phyloP scores from a whole-genome alignment of 2,113 vertebrate genomes.

The Indri indri region DNA sequence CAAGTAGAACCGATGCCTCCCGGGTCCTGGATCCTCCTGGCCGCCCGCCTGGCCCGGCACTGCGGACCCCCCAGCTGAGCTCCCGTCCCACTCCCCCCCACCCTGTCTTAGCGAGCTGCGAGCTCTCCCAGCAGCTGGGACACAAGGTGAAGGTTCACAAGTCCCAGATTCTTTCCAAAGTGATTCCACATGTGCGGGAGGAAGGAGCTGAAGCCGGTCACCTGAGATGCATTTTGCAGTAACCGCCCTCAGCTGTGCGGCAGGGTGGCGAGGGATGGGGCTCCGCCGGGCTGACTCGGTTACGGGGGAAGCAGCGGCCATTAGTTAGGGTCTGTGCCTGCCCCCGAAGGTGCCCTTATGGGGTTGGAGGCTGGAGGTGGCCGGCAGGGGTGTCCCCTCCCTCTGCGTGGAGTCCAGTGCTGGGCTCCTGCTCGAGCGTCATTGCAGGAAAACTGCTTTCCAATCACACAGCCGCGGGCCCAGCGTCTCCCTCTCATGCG shows the following conservation, averaged over 20 bases:
- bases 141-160: neutral
- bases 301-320: neutral
- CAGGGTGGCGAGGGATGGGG: accelerated
- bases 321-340: accelerated
- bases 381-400: neutral
- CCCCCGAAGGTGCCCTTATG: neutral
- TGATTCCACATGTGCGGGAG: neutral
- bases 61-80: neutral
- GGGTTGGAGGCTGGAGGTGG: neutral
- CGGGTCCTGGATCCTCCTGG: neutral
- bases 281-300: too few relatives aligned
- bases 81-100: neutral
- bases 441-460: neutral
- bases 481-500: neutral
- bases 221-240: neutral
- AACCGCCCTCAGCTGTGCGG: too few relatives aligned
- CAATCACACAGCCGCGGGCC: too few relatives aligned
- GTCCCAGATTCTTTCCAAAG: neutral
- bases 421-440: neutral
- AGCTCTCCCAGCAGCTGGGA: neutral
- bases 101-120: neutral
- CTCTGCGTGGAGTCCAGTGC: too few relatives aligned
- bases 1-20: neutral
- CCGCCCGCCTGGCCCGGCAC: neutral
- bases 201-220: neutral